These are phyloP conservation scores for Egretta garzetta DNA, from an alignment of 2,113 vertebrate species.

Conservation along the genomic window DNA sequence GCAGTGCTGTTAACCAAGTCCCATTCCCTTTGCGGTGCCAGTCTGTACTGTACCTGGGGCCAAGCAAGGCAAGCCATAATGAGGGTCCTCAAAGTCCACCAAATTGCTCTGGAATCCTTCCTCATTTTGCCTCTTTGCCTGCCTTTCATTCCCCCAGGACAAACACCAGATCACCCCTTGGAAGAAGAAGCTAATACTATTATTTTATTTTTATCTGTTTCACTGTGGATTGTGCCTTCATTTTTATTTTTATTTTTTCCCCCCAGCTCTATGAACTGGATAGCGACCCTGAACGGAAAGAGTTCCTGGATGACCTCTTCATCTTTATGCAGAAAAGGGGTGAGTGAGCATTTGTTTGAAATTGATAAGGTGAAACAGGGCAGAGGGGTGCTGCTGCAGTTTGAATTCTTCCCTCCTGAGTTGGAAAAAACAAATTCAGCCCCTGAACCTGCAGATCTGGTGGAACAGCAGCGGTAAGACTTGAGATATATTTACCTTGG, in stretches of 20 bases:
- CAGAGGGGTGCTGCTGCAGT: not conserved
- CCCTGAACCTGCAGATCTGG: not conserved
- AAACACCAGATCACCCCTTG: not conserved
- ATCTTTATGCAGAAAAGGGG: slow-evolving; percentile 98
- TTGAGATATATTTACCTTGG: not conserved
- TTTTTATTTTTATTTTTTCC: not conserved
- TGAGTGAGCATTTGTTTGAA: slow-evolving; percentile 59
- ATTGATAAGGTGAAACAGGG: fast-evolving
- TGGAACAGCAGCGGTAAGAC: not conserved
- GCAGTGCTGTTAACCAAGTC: not conserved
- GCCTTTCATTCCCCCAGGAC: not conserved
- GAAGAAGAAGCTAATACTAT: not conserved
- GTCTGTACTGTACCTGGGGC: not conserved
- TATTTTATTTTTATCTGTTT: not conserved
- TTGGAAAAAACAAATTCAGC: not conserved
- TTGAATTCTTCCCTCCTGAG: not conserved
- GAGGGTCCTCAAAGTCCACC: not conserved
- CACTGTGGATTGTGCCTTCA: not conserved
- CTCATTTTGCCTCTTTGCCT: not conserved
- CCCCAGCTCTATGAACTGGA: slow-evolving; percentile 95
- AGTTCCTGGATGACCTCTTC: slow-evolving; percentile 95
- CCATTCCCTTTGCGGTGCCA: not conserved
- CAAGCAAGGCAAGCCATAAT: not conserved
- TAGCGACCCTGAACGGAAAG: slow-evolving; percentile 89
- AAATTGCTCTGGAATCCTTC: not conserved